Base-by-base conservation (phyloP, 2,797 vertebrate species). In the Eulemur coronatus region DNA sequence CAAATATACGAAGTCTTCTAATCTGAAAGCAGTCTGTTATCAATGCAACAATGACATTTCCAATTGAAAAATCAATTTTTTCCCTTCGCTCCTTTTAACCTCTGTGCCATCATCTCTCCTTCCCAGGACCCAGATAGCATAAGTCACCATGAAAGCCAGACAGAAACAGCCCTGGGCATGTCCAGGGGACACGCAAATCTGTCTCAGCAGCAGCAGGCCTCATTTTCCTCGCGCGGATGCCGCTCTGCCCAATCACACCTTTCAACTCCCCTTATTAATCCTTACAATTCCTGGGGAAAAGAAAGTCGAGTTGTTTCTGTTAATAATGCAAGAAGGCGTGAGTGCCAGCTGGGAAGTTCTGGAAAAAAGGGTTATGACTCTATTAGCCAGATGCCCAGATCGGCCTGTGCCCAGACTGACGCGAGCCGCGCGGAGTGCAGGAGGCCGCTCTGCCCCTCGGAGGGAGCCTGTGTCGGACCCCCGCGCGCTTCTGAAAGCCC, bases 51-150 rank as follows among this genome's bases (percentile, higher is more conserved):
- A 87, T 0, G 46, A 94, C 97, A 96, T 96, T 97, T 97, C 96
- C 73, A 91, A 76, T 94, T 96, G 90, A 97, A 97, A 84, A 95
- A 97, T 96, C 95, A 96, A 98, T 95, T 61, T 92, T 59, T 76
- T 67, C 90, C 48, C 65, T 94, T 96, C 86, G 5, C 87, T 97
- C 76, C 97, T 96, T 96, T 98, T 97, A 98, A 97, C 97, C 97
- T 96, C 97, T 84, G 84, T 96, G 97, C 94, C 65, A 72, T n/a
- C 79, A 57, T 52, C 95, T 61, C 96, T 41, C 33, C 89, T 95
- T 97, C 80, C 78, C 59, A 4, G 79, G 82, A 91, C 63, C 87
- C 57, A 94, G 95, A 92, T 86, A 96, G 92, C 12, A 55, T 69
- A 94, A 95, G 38, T 75, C 96, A 43, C 26, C 96, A 92, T 1